phyloP scores from a whole-genome alignment of 2,888 invertebrate species.

The Caenorhabditis plicata region DNA sequence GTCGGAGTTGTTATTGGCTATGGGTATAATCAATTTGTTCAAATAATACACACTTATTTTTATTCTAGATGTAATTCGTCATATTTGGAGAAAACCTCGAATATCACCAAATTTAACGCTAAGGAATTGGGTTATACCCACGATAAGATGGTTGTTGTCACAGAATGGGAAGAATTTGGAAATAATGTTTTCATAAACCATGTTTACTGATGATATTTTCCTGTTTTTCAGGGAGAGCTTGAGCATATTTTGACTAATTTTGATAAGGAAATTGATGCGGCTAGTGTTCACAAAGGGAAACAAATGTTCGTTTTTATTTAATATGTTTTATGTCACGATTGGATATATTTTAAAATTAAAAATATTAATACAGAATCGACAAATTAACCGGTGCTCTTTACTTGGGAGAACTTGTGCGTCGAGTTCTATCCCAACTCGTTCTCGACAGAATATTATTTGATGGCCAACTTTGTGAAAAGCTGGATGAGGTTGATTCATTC shows the following conservation, averaged over 20 bases:
- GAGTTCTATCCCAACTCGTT: constrained; percentile 60
- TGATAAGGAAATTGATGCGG: constrained; percentile 61
- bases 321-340: not conserved
- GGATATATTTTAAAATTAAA: not conserved
- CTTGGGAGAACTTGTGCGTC: constrained; percentile 64
- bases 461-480: constrained; percentile 56
- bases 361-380: constrained; percentile 59
- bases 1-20: constrained; percentile 65
- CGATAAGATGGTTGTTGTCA: constrained; percentile 65
- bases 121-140: constrained; percentile 50
- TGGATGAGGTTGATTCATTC: constrained; percentile 61
- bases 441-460: constrained; percentile 61
- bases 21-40: constrained; percentile 41
- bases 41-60: not conserved
- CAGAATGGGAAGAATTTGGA: constrained; percentile 66
- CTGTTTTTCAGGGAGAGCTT: constrained; percentile 56
- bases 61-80: constrained; percentile 64
- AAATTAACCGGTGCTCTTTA: constrained; percentile 66
- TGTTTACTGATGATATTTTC: not conserved
- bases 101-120: constrained; percentile 64
- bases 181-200: constrained; percentile 36
- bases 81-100: constrained; percentile 62
- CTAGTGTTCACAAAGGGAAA: constrained; percentile 64
- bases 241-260: constrained; percentile 62
- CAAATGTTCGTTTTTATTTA: constrained; percentile 52